These are phyloP conservation scores for Drosophila limbata DNA, from an alignment of 2,888 invertebrate genomes.

Conservation along the genomic window DNA sequence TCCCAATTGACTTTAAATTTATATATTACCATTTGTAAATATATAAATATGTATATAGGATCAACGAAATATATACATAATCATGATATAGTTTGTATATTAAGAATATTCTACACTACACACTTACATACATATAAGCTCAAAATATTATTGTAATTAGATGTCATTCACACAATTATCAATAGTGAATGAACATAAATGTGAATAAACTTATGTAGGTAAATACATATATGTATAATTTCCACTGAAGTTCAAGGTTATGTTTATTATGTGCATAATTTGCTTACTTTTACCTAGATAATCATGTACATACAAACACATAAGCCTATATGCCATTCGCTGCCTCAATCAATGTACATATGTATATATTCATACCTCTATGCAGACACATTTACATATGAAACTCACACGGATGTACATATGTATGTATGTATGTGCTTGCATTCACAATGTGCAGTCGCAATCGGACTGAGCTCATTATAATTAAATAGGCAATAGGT, in stretches of 20 bases:
- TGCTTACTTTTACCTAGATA: slow-evolving; percentile 6
- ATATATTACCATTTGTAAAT: no score
- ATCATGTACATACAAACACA: slow-evolving; percentile 6
- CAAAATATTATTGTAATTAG: neutral
- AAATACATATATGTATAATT: slow-evolving; percentile 7
- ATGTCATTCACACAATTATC: neutral
- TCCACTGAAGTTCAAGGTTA: slow-evolving; percentile 63
- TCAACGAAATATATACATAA: no score
- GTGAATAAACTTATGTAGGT: neutral
- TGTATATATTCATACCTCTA: neutral
- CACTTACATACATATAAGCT: neutral
- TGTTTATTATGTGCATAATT: slow-evolving; percentile 14
- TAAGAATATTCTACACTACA: no score
- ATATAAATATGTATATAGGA: no score
- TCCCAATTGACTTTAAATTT: no score
- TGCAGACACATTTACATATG: slow-evolving; percentile 5
- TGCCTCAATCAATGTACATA: slow-evolving; percentile 5
- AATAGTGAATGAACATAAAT: neutral
- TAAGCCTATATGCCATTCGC: neutral
- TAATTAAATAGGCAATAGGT: slow-evolving; percentile 75
- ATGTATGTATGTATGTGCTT: slow-evolving; percentile 4
- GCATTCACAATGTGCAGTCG: slow-evolving; percentile 20
- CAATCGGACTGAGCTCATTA: slow-evolving; percentile 71
- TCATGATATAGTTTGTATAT: neutral
- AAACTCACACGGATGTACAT: slow-evolving; percentile 1